A percentile compares a stretch with the other conserved stretches of the same genome.
phyloP scores from a whole-genome alignment of 1,140 invertebrate species.

The Meloidogyne exigua region DNA sequence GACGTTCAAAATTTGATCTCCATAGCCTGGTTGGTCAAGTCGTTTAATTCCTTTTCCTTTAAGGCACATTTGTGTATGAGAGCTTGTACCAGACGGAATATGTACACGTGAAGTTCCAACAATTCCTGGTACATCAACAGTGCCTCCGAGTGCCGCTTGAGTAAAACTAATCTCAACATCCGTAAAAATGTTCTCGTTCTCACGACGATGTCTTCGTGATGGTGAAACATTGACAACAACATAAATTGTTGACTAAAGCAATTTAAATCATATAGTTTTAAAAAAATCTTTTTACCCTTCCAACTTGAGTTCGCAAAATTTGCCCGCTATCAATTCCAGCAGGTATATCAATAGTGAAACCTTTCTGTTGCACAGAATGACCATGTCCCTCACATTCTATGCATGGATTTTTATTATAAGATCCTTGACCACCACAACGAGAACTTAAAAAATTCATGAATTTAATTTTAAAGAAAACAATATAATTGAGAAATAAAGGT shows the following conservation, averaged over 20 bases:
- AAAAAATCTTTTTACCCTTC: conserved; percentile 64
- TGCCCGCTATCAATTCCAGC: conserved; percentile 79
- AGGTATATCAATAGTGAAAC: conserved; percentile 88
- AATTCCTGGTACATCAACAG: conserved; percentile 83
- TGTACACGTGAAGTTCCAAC: conserved; percentile 68
- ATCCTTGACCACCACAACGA: conserved; percentile 81
- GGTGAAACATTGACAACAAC: conserved; percentile 73
- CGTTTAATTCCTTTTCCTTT: conserved; percentile 84
- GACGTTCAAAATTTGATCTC: conserved; percentile 93
- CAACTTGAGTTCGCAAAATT: conserved; percentile 86
- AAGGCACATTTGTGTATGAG: conserved; percentile 80
- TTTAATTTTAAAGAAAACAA: not conserved
- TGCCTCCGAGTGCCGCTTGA: conserved; percentile 86
- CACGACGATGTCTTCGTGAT: conserved; percentile 84
- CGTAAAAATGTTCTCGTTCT: conserved; percentile 89
- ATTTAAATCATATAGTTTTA: not conserved
- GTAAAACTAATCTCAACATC: conserved; percentile 70
- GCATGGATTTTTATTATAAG: conserved; percentile 87
- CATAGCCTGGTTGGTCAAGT: conserved; percentile 81
- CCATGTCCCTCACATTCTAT: conserved; percentile 89
- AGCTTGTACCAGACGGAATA: conserved; percentile 85
- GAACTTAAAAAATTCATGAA: conserved; percentile 64
- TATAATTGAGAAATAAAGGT: not conserved
- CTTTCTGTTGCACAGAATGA: conserved; percentile 81
- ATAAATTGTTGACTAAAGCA: conserved; percentile 41